Evolutionary conservation across 2,797 vertebrate genomes (phyloP), one percentile per base, ranked within the genome.

Genomic region (Pseudocheirus occidentalis): DNA sequence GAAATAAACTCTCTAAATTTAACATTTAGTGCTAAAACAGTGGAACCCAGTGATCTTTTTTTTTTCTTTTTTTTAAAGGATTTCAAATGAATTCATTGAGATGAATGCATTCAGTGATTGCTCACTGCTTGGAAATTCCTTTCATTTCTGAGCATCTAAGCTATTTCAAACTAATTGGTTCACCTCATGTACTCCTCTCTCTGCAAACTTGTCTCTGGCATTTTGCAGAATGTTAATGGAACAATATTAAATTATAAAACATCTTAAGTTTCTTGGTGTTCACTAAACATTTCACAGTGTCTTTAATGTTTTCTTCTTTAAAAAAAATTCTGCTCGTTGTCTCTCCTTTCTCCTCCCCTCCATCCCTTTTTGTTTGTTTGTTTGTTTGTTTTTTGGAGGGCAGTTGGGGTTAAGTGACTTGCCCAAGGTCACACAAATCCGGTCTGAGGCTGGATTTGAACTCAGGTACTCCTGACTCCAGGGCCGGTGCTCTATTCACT

Each of bases 181-280:
- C 53, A 54, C 66, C 13, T 62, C 3, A 12, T 89, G 46, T 55
- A 52, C 58, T 55, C 92, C 96, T 94, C 93, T 91, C 55, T 50
- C 54, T 89, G 66, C n/a, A 14, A 92, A 31, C 24, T 55, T 89
- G 92, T 89, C 54, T 28, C 87, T 95, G 96, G 46, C 59, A 95
- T 94, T 96, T 97, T 92, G 40, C 52, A 54, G 96, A 96, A 95
- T 94, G 97, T 93, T 97, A 97, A 92, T 95, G 94, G 95, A 92
- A 94, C 40, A 94, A 55, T 50, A 96, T 92, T 97, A 95, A 95
- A 93, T 89, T 96, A 34, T 54, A 59, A 55, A 91, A 95, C 73
- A 92, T 92, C 95, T 94, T 55, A 73, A 94, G 93, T 73, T 29
- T 66, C 46, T 46, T 66, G 14, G 81, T 96, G 95, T 93, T 21